Percentiles rank a stretch among this genome's conserved stretches.
Conservation (phyloP, 1,140 invertebrate species). For the Aphidius ervi region DNA sequence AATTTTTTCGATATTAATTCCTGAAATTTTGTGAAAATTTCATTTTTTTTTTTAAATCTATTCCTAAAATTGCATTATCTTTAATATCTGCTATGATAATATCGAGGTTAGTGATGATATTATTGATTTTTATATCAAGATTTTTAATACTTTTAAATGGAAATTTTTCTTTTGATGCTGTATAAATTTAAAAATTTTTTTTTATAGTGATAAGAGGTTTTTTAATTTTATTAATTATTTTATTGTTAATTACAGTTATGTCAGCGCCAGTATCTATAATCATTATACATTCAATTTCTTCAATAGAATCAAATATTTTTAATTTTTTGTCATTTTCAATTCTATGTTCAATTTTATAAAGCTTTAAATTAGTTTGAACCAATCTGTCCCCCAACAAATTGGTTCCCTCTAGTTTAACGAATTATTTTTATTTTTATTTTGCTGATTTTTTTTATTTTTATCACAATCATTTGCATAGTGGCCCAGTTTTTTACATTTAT, state of each 20-base stretch:
- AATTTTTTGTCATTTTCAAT: not conserved
- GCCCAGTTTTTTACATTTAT: slow-evolving; percentile 1
- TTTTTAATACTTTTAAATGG: too few species aligned
- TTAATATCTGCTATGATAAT: not conserved
- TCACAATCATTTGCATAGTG: slow-evolving; percentile 10
- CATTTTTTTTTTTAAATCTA: slow-evolving; percentile 8
- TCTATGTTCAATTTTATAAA: not conserved
- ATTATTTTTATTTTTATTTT: too few species aligned
- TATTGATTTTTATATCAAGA: too few species aligned
- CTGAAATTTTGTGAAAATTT: not conserved
- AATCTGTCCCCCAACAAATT: too few species aligned
- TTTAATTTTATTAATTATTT: not conserved
- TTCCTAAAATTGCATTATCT: slow-evolving; percentile 7
- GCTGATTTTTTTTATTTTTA: not conserved
- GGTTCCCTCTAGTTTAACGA: too few species aligned
- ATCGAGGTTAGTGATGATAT: not conserved
- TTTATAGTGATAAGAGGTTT: not conserved
- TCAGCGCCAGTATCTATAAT: not conserved
- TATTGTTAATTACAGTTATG: not conserved
- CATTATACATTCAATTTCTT: not conserved
- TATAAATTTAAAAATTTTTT: not conserved
- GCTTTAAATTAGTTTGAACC: too few species aligned
- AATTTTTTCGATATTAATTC: not conserved
- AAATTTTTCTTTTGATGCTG: not conserved
- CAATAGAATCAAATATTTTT: not conserved